phyloP scores from a whole-genome alignment of 2,113 vertebrate genomes.

The Neolamprologus modestus region DNA sequence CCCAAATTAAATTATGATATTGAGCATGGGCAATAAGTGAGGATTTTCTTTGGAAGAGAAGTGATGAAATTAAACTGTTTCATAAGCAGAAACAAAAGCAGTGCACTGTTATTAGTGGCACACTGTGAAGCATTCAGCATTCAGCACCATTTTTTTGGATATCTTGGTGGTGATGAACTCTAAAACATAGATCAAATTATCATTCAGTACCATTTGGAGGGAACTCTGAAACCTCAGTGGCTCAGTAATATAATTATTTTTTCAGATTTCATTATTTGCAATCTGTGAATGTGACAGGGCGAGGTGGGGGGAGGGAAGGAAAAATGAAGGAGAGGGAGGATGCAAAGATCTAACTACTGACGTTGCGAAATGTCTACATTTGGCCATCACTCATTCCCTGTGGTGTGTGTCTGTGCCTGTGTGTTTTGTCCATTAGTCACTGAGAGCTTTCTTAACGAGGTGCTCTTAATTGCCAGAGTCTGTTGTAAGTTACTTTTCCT shows the following conservation, averaged over 20 bases:
- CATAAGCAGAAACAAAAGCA: neutral
- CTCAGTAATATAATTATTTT: neutral
- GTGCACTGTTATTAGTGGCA: neutral
- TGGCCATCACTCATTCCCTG: conserved; percentile 20
- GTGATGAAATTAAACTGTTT: neutral
- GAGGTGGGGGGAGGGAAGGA: neutral
- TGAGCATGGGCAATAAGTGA: neutral
- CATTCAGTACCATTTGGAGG: neutral
- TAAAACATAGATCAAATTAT: neutral
- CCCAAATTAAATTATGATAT: neutral
- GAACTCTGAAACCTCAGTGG: neutral
- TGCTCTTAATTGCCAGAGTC: conserved; percentile 40
- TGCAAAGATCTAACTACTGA: neutral
- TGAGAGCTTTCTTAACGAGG: conserved; percentile 26
- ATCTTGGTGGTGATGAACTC: neutral
- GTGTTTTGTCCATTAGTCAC: conserved; percentile 26
- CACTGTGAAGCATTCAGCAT: neutral
- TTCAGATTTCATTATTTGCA: neutral
- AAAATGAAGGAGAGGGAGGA: neutral
- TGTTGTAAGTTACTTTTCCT: conserved; percentile 3
- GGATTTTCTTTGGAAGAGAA: neutral
- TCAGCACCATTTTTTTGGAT: neutral
- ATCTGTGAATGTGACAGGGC: neutral
- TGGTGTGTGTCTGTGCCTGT: neutral
- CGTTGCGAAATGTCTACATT: neutral